phyloP scores from a whole-genome alignment of 2,888 invertebrate genomes.

The Drosophila vallismaia region DNA sequence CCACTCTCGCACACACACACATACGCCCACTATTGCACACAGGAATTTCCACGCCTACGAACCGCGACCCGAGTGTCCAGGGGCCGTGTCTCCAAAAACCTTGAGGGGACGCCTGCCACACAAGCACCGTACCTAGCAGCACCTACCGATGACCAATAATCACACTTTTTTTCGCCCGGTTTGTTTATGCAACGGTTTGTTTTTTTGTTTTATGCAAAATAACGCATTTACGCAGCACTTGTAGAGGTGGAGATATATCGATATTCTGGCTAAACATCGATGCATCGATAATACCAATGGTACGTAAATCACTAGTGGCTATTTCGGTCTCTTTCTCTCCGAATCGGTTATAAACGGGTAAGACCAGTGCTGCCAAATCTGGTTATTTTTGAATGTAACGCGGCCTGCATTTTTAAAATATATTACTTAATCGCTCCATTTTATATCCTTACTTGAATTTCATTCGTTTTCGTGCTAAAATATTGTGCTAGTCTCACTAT shows the following conservation, averaged over 20 bases:
- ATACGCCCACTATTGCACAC: slow-evolving; percentile 35
- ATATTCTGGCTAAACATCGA: neutral
- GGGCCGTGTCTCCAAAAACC: neutral
- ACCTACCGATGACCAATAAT: slow-evolving; percentile 1
- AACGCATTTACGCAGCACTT: slow-evolving; percentile 2
- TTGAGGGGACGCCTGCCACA: neutral
- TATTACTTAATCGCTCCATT: too few species aligned
- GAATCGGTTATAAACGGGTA: neutral
- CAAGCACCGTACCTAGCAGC: neutral
- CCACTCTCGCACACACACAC: slow-evolving; percentile 24
- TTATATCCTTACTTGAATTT: too few species aligned
- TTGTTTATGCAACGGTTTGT: slow-evolving; percentile 7
- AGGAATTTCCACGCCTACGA: slow-evolving; percentile 43
- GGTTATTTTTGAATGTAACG: too few species aligned
- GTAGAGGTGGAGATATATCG: slow-evolving; percentile 1
- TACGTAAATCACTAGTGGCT: neutral
- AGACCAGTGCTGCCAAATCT: too few species aligned
- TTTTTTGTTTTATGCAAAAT: slow-evolving; percentile 1
- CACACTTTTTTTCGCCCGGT: neutral
- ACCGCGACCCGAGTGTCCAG: neutral
- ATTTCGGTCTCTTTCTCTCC: neutral
- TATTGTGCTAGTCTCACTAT: too few species aligned
- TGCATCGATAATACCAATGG: neutral
- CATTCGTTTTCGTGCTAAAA: too few species aligned
- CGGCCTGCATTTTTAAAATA: too few species aligned